Evolutionary conservation across 1,140 invertebrate species (phyloP), one percentile per base, ranked within the genome.

Genomic region (Holotrichia oblita): DNA sequence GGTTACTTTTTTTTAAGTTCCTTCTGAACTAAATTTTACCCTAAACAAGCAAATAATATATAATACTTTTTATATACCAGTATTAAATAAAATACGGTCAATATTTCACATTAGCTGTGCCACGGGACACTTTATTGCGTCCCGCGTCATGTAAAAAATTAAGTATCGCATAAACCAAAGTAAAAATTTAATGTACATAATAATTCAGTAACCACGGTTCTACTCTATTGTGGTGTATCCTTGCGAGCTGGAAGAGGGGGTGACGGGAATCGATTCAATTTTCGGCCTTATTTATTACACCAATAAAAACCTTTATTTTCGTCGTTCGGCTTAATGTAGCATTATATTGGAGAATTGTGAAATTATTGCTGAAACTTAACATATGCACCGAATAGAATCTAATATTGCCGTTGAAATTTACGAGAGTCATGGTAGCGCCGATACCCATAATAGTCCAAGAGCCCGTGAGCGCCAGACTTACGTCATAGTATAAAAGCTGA

Each of bases 221-320:
- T 17, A 64, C 59, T 14, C 59, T 20, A 17, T 22, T 20, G 14
- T 14, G 59, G 24, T 17, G 22, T 64, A 64, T 27, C n/a, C n/a
- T n/a, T n/a, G n/a, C n/a, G n/a, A n/a, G 59, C 17, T 22, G 17
- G 59, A 27, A 10, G 59, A 22, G 59, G 59, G 59, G 24, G 59
- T 27, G 17, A 27, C 2, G 59, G 22, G 59, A 17, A 64, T 64
- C 59, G 59, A 64, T 64, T 64, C 59, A 64, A 64, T 64, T 64
- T 64, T 64, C 59, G 59, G 59, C 24, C 59, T 64, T 64, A 64
- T 64, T 64, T 64, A 64, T 64, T 64, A 17, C 59, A 17, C 59
- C 59, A 64, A 64, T 64, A 64, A 64, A 64, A 64, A 64, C 59
- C 59, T 64, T 64, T 64, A 64, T 64, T 64, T 64, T 64, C 59